Conservation (phyloP, 2,797 vertebrate genomes). For the Bovichtus variegatus region DNA sequence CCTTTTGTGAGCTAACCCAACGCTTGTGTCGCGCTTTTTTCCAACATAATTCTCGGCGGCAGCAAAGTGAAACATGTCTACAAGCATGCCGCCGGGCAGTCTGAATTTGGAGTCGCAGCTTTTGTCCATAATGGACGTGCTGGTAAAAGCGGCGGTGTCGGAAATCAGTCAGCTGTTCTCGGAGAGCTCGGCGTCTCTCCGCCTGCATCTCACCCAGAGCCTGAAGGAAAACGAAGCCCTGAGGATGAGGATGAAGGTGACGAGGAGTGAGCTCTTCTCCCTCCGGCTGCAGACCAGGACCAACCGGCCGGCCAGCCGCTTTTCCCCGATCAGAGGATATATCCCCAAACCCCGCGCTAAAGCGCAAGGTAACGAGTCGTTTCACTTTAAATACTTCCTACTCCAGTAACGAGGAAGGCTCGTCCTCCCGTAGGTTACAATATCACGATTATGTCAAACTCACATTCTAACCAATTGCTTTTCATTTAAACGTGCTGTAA, state of each 20-base stretch:
- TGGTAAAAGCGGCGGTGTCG: slow-evolving; percentile 79
- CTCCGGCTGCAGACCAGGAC: slow-evolving; percentile 76
- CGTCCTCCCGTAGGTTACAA: background rate
- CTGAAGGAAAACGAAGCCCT: slow-evolving; percentile 82
- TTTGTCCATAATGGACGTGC: slow-evolving; percentile 81
- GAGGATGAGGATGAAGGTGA: slow-evolving; percentile 79
- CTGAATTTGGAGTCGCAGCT: slow-evolving; percentile 80
- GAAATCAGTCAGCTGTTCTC: slow-evolving; percentile 83
- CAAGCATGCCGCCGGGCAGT: slow-evolving; percentile 62
- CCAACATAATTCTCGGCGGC: background rate
- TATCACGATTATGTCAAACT: too few species aligned
- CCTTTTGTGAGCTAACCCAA: slow-evolving; percentile 33
- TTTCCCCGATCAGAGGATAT: slow-evolving; percentile 45
- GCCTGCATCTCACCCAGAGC: slow-evolving; percentile 78
- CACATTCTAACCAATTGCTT: background rate
- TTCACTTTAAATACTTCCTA: background rate
- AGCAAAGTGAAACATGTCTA: slow-evolving; percentile 56
- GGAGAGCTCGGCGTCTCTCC: slow-evolving; percentile 73
- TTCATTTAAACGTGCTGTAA: background rate
- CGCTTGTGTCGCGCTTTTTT: background rate
- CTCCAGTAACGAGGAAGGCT: background rate
- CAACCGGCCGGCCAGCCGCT: slow-evolving; percentile 72
- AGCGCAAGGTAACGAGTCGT: slow-evolving; percentile 58
- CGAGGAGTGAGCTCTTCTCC: slow-evolving; percentile 81
- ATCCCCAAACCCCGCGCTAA: slow-evolving; percentile 61